Conservation (phyloP, 2,888 invertebrate species). For the Nemotelus pantherinus region DNA sequence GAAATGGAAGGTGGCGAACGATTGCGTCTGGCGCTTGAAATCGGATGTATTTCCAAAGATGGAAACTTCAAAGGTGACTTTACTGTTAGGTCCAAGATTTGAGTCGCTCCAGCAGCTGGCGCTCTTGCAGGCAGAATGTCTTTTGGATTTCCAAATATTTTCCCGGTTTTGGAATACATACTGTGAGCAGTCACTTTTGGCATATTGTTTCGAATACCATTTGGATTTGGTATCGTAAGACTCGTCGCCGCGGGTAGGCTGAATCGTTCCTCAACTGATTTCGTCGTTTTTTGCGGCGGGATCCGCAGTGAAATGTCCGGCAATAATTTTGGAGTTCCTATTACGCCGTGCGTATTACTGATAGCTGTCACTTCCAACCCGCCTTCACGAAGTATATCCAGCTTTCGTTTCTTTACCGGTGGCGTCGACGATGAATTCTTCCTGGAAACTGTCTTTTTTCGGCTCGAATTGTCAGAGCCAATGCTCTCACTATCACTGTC, state of each 20-base stretch:
- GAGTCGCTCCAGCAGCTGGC: slow-evolving; percentile 14
- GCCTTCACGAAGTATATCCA: slow-evolving; percentile 79
- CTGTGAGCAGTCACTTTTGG: slow-evolving; percentile 48
- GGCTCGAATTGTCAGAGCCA: background rate
- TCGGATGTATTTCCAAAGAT: slow-evolving; percentile 47
- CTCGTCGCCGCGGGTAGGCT: slow-evolving; percentile 47
- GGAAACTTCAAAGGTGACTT: slow-evolving; percentile 46
- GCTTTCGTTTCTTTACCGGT: slow-evolving; percentile 73
- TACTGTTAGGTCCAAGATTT: slow-evolving; percentile 48
- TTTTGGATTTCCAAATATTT: slow-evolving; percentile 53
- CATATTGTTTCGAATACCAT: slow-evolving; percentile 19
- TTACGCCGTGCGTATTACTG: slow-evolving; percentile 50
- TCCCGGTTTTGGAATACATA: slow-evolving; percentile 51
- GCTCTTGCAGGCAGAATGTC: slow-evolving; percentile 48
- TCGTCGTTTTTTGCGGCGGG: slow-evolving; percentile 29
- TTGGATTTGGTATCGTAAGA: slow-evolving; percentile 32
- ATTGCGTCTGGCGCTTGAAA: slow-evolving; percentile 45
- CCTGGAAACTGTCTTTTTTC: slow-evolving; percentile 22
- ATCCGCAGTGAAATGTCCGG: slow-evolving; percentile 39
- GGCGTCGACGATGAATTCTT: slow-evolving; percentile 50
- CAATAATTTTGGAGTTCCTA: slow-evolving; percentile 40
- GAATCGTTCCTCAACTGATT: slow-evolving; percentile 38
- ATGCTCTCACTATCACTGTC: slow-evolving; percentile 52
- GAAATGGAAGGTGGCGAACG: slow-evolving; percentile 44
- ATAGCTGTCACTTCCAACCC: slow-evolving; percentile 81